Conservation (phyloP, 2,888 invertebrate species). For the Hetaerina titia region DNA sequence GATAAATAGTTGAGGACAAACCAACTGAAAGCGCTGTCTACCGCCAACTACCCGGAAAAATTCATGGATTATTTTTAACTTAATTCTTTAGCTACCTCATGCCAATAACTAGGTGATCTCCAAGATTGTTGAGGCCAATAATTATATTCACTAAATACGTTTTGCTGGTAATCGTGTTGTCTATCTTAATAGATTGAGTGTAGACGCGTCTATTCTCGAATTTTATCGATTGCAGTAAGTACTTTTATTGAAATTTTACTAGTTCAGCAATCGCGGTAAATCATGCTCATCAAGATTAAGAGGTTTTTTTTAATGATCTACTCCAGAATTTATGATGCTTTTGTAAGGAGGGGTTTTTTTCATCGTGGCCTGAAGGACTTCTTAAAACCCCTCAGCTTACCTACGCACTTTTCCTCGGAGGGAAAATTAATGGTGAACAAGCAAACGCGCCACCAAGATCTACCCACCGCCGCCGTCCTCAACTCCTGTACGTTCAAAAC, state of each 20-base stretch:
- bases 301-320: not conserved
- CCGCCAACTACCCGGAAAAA: too few species aligned
- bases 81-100: too few species aligned
- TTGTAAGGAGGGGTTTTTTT: not conserved
- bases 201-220: not conserved
- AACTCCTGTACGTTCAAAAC: not conserved
- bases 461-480: not conserved
- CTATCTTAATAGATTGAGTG: not conserved
- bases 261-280: not conserved
- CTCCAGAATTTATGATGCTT: not conserved
- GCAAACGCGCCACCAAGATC: not conserved
- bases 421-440: slow-evolving; percentile 2
- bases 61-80: too few species aligned
- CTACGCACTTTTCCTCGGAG: not conserved
- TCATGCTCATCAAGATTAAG: not conserved
- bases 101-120: too few species aligned
- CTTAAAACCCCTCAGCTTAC: not conserved
- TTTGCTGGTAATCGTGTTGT: not conserved
- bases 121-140: too few species aligned
- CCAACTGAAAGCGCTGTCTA: too few species aligned
- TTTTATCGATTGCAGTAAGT: not conserved
- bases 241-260: not conserved
- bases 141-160: too few species aligned
- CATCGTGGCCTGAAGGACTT: not conserved
- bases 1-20: too few species aligned